Evolutionary conservation across 2,888 invertebrate species (phyloP).

Genomic region (Stenodema calcarata): DNA sequence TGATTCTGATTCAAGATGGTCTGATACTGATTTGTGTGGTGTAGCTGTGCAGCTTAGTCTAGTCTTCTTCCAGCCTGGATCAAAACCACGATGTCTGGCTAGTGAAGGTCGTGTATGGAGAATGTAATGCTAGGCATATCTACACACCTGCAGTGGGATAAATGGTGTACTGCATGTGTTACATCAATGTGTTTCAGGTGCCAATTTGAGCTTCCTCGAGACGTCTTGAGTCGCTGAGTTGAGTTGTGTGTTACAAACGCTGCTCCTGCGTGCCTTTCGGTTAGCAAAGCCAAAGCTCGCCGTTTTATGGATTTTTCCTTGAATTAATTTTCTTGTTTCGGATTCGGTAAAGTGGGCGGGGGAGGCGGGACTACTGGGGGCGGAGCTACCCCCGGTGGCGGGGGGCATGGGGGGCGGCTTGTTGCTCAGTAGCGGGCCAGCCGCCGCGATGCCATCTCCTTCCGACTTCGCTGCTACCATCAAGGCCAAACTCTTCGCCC

Average conservation of each 20-base stretch:
- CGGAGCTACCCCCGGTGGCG: neutral
- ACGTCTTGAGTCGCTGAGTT: neutral
- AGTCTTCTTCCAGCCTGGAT: no score
- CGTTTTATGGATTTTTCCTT: conserved; percentile 35
- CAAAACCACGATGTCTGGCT: no score
- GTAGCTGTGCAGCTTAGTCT: no score
- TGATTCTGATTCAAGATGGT: no score
- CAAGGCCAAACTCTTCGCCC: conserved; percentile 49
- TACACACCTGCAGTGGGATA: no score
- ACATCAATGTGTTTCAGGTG: neutral
- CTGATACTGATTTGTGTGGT: no score
- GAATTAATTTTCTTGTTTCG: conserved; percentile 33
- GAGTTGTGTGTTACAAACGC: neutral
- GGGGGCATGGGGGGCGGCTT: conserved; percentile 24
- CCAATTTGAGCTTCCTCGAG: neutral
- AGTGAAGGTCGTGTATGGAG: no score
- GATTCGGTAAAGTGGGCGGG: neutral
- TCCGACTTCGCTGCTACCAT: conserved; percentile 45
- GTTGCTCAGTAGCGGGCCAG: conserved; percentile 46
- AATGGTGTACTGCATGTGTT: no score
- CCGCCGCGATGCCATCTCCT: conserved; percentile 47
- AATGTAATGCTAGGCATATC: no score
- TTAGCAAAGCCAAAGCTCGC: neutral
- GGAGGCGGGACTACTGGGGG: neutral
- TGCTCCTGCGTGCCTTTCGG: neutral